Conservation (phyloP, 1,140 invertebrate genomes). For the Hermatobates lingyangjiaoensis region DNA sequence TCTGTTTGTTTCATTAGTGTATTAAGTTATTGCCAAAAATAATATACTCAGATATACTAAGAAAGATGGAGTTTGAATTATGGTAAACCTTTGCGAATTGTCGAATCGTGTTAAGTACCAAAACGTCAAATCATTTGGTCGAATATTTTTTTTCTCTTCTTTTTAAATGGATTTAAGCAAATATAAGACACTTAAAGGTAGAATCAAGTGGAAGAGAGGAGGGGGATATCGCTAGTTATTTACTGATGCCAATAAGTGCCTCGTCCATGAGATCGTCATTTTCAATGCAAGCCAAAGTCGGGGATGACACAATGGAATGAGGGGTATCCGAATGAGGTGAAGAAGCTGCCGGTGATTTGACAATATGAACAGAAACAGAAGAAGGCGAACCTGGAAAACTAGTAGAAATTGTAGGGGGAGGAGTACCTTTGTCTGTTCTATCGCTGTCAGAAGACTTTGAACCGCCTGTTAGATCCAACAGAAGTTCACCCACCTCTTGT, state of each 20-base stretch:
- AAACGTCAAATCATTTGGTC: too few species aligned
- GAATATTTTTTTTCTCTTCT: too few species aligned
- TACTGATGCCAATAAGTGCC: slow-evolving; percentile 31
- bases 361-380: slow-evolving; percentile 54
- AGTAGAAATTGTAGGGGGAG: slow-evolving; percentile 26
- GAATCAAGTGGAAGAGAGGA: background rate
- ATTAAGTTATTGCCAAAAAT: too few species aligned
- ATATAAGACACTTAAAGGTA: background rate
- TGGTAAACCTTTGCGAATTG: too few species aligned
- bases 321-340: slow-evolving; percentile 45
- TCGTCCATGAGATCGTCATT: slow-evolving; percentile 82
- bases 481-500: slow-evolving; percentile 34
- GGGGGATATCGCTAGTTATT: slow-evolving; percentile 9
- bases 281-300: slow-evolving; percentile 60
- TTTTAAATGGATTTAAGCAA: too few species aligned
- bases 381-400: slow-evolving; percentile 36
- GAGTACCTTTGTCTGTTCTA: slow-evolving; percentile 32
- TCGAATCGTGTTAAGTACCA: too few species aligned
- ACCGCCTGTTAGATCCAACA: slow-evolving; percentile 35
- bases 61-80: too few species aligned
- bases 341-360: slow-evolving; percentile 55
- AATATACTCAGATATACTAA: too few species aligned
- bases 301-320: slow-evolving; percentile 54
- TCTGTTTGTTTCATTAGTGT: too few species aligned
- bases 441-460: too few species aligned